Evolutionary conservation across 2,888 invertebrate genomes (phyloP).

Genomic region (Silvanus unidentatus): DNA sequence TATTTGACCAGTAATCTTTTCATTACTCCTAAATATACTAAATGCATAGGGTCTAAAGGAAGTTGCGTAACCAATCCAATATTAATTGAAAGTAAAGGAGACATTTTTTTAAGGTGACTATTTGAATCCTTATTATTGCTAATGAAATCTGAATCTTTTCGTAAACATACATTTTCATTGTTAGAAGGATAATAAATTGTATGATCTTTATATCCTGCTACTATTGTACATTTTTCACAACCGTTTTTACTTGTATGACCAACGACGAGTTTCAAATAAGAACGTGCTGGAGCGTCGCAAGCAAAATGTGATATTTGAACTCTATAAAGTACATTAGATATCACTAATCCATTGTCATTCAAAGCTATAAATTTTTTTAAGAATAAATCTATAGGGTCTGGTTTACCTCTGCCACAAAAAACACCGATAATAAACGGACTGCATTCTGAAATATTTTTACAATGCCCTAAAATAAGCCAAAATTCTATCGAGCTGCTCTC

Average conservation of each 20-base stretch:
- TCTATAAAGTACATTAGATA: neutral
- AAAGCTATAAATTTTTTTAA: slow-evolving; percentile 5
- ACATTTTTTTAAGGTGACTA: neutral
- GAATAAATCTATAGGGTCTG: slow-evolving; percentile 5
- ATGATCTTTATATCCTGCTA: slow-evolving; percentile 1
- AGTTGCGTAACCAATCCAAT: slow-evolving; percentile 9
- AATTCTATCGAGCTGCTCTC: slow-evolving; percentile 3
- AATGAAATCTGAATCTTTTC: neutral
- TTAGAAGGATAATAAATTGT: neutral
- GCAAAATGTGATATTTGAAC: slow-evolving; percentile 1
- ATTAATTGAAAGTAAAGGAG: slow-evolving; percentile 5
- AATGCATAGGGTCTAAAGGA: slow-evolving; percentile 11
- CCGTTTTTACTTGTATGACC: slow-evolving; percentile 7
- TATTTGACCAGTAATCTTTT: slow-evolving; percentile 9
- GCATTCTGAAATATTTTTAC: slow-evolving; percentile 3
- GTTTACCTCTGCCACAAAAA: slow-evolving; percentile 9
- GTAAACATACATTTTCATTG: neutral
- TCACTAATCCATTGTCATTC: slow-evolving; percentile 2
- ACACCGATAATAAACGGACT: slow-evolving; percentile 6
- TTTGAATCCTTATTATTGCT: neutral
- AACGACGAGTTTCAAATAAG: slow-evolving; percentile 1
- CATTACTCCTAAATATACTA: slow-evolving; percentile 8
- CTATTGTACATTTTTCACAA: slow-evolving; percentile 5
- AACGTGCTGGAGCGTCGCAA: slow-evolving; percentile 6
- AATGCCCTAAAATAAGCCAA: slow-evolving; percentile 5